A percentile compares a stretch with the other conserved stretches of the same genome.
Evolutionary conservation across 92 coral and sea anemone species (phyloP).

Genomic region (Actinostola sp.): DNA sequence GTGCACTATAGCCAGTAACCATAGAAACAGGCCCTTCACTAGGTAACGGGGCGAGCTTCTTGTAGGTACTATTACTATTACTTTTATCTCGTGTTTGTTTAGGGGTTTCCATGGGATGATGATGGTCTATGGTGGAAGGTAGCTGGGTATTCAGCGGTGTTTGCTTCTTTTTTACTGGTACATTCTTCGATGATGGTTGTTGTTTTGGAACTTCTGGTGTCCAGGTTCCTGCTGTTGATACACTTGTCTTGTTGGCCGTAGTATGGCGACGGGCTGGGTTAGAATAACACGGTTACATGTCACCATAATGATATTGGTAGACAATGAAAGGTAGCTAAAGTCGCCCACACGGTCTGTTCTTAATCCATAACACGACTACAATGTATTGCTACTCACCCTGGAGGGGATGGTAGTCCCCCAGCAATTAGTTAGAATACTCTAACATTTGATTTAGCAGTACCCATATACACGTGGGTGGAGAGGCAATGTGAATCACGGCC

Average conservation of each 20-base stretch:
- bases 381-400: too few relatives aligned
- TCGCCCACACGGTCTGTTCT: too few relatives aligned
- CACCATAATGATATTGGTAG: neutral
- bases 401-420: too few relatives aligned
- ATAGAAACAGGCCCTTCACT: constrained; percentile 25
- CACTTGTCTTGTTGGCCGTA: constrained; percentile 4
- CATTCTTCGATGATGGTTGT: too few relatives aligned
- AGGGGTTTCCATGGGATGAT: neutral
- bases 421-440: too few relatives aligned
- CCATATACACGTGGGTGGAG: too few relatives aligned
- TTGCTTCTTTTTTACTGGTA: too few relatives aligned
- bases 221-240: constrained; percentile 33
- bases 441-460: too few relatives aligned
- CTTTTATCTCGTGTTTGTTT: neutral
- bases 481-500: too few relatives aligned
- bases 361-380: too few relatives aligned
- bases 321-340: too few relatives aligned
- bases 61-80: constrained; percentile 20
- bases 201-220: constrained; percentile 21
- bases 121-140: constrained; percentile 20
- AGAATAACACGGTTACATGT: neutral
- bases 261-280: constrained; percentile 1
- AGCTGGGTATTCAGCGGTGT: constrained; percentile 34
- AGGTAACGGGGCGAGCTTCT: constrained; percentile 27
- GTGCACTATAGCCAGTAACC: constrained; percentile 34